phyloP scores from a whole-genome alignment of 1,140 invertebrate genomes.

The Drosophila quadrilineata region DNA sequence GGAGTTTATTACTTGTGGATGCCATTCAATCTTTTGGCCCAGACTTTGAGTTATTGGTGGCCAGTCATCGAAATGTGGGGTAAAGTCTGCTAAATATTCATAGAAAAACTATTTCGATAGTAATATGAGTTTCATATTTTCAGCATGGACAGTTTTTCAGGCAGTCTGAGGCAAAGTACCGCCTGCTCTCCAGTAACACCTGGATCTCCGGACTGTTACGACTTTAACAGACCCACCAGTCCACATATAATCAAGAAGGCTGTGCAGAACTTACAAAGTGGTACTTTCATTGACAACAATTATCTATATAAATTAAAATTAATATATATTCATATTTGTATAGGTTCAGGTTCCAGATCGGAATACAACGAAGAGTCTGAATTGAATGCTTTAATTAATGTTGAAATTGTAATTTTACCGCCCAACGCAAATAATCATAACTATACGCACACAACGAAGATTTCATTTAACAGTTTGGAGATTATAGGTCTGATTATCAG shows the following conservation, averaged over 20 bases:
- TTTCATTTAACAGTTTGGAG: slow-evolving; percentile 96
- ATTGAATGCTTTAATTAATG: slow-evolving; percentile 91
- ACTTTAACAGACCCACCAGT: slow-evolving; percentile 81
- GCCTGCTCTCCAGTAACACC: slow-evolving; percentile 93
- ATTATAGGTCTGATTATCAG: slow-evolving; percentile 88
- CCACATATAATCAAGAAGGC: slow-evolving; percentile 73
- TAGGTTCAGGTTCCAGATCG: slow-evolving; percentile 29
- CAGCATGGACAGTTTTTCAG: slow-evolving; percentile 96
- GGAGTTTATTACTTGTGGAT: slow-evolving; percentile 95
- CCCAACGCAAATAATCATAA: slow-evolving; percentile 83
- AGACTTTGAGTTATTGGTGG: slow-evolving; percentile 96
- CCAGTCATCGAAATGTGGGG: slow-evolving; percentile 96
- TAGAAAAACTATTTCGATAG: not conserved
- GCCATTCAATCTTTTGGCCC: slow-evolving; percentile 96
- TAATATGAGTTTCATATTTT: slow-evolving; percentile 30
- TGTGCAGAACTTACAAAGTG: slow-evolving; percentile 66
- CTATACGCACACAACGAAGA: slow-evolving; percentile 88
- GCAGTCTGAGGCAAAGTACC: slow-evolving; percentile 94
- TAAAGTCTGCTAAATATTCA: slow-evolving; percentile 66
- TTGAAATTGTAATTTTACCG: slow-evolving; percentile 90
- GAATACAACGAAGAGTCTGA: slow-evolving; percentile 81
- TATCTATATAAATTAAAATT: not conserved
- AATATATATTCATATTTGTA: not conserved
- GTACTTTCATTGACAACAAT: slow-evolving; percentile 33
- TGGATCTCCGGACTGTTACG: slow-evolving; percentile 84